Percentiles rank a stretch among this genome's conserved stretches.
phyloP scores from a whole-genome alignment of 2,113 vertebrate genomes.

The Tapirus terrestris region DNA sequence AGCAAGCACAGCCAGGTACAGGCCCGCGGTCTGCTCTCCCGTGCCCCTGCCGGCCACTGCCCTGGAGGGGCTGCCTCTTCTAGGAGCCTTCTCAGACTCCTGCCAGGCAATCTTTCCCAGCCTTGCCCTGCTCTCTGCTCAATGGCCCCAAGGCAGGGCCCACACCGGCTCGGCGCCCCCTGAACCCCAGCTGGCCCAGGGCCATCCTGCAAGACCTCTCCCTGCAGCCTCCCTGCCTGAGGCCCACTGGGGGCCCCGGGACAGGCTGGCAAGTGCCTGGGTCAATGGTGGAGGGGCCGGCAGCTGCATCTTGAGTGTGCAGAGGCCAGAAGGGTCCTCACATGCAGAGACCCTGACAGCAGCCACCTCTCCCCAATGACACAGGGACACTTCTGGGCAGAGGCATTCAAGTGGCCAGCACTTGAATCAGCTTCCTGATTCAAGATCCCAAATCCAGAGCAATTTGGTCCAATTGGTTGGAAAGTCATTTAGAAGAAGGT shows the following conservation, averaged over 20 bases:
- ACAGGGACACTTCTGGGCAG: neutral
- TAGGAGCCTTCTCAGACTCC: neutral
- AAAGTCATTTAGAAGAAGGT: constrained; percentile 86
- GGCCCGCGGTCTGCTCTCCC: neutral
- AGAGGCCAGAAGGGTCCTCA: neutral
- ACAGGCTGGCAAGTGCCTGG: neutral
- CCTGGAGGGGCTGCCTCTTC: neutral
- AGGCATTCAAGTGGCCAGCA: neutral
- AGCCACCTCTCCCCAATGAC: neutral
- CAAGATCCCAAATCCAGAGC: constrained; percentile 84
- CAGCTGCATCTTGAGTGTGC: neutral
- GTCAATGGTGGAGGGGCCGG: neutral
- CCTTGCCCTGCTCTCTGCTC: neutral
- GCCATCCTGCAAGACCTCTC: neutral
- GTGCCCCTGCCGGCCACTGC: neutral
- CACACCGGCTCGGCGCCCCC: neutral
- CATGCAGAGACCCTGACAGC: constrained; percentile 22
- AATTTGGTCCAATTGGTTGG: constrained; percentile 66
- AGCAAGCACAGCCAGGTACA: neutral
- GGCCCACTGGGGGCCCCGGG: neutral
- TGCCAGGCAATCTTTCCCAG: neutral
- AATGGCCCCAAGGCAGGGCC: too few species aligned
- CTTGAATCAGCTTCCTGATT: constrained; percentile 87
- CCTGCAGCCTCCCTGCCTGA: neutral
- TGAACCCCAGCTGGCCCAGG: neutral